Percentiles rank a stretch among this genome's conserved stretches.
Conservation (phyloP, 2,113 vertebrate genomes). For the Azemiops feae region DNA sequence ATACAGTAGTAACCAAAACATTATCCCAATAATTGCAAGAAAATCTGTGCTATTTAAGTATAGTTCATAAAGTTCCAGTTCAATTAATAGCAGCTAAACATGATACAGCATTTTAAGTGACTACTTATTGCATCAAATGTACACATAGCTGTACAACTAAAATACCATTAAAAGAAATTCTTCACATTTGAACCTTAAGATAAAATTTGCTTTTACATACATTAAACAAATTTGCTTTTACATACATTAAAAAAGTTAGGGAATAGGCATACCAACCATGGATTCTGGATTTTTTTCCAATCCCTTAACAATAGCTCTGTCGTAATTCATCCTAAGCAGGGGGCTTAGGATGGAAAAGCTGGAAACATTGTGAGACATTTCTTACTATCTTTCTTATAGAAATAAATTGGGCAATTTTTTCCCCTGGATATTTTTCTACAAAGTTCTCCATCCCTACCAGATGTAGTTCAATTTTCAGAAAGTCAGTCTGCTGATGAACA, state of each 20-base stretch:
- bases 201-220: background rate
- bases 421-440: background rate
- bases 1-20: conserved; percentile 2
- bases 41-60: background rate
- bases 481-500: background rate
- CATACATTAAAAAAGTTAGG: background rate
- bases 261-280: background rate
- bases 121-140: background rate
- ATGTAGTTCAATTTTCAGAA: background rate
- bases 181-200: conserved; percentile 1
- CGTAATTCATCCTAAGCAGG: background rate
- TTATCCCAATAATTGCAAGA: background rate
- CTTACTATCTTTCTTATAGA: background rate
- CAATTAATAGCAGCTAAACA: conserved; percentile 6
- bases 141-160: background rate
- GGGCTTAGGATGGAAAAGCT: background rate
- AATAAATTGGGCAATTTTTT: background rate
- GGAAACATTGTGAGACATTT: background rate
- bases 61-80: background rate
- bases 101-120: background rate
- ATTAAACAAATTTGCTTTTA: background rate
- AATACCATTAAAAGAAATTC: background rate
- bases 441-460: background rate
- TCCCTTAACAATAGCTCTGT: background rate
- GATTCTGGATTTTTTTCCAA: background rate